These are phyloP conservation scores for Aphrocallistes beatrix DNA, from an alignment of 37 sponge, comb jelly and placozoan genomes.

Conservation along the genomic window DNA sequence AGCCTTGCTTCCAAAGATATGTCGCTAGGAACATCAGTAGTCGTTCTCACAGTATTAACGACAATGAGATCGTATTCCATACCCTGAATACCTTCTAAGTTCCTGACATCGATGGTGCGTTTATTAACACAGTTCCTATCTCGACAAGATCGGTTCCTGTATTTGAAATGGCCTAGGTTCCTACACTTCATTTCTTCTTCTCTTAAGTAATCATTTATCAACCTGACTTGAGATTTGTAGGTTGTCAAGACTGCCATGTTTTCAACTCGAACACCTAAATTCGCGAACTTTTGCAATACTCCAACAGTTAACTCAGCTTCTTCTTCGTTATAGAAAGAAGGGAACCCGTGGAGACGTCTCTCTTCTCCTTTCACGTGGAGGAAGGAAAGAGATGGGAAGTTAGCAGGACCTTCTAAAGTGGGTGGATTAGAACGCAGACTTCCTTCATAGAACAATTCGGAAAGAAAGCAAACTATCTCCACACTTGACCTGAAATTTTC, in stretches of 20 bases:
- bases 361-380: not conserved
- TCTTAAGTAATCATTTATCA: not conserved
- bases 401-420: not conserved
- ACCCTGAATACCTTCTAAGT: not conserved
- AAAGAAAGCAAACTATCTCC: not conserved
- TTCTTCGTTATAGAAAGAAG: not conserved
- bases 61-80: not conserved
- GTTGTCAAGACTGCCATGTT: not conserved
- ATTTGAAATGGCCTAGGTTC: not conserved
- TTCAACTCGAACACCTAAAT: not conserved
- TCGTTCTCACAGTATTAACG: not conserved
- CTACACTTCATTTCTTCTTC: not conserved
- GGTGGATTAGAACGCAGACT: not conserved
- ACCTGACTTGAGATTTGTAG: not conserved
- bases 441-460: not conserved
- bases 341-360: not conserved
- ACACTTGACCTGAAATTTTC: not conserved
- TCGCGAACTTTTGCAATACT: not conserved
- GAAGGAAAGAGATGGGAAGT: not conserved
- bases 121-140: not conserved
- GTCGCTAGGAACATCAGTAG: not conserved
- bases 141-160: not conserved
- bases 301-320: not conserved
- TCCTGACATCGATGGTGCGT: not conserved
- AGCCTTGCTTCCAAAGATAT: not conserved